phyloP scores from a whole-genome alignment of 2,113 vertebrate species.

The Nothoprocta pentlandii region DNA sequence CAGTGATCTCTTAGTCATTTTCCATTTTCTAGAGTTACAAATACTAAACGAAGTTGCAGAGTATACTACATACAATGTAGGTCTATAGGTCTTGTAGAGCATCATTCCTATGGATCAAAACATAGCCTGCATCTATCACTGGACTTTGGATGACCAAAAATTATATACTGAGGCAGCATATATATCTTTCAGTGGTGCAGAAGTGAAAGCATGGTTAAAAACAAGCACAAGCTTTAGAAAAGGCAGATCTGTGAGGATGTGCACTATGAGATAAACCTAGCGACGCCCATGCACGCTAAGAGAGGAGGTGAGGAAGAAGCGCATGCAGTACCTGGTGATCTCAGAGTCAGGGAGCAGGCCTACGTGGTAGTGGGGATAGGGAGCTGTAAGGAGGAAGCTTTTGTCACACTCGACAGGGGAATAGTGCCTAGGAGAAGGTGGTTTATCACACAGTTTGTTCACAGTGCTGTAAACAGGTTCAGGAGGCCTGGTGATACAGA shows the following conservation, averaged over 20 bases:
- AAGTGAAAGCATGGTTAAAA: constrained; percentile 66
- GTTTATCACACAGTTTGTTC: constrained; percentile 98
- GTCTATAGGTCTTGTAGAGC: constrained; percentile 1
- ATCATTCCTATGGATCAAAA: constrained; percentile 60
- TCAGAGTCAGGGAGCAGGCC: constrained; percentile 95
- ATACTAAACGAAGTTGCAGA: background rate
- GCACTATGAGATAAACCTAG: constrained; percentile 47
- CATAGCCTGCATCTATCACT: constrained; percentile 28
- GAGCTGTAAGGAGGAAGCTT: constrained; percentile 93
- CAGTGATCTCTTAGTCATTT: background rate
- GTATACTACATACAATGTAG: background rate
- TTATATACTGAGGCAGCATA: background rate
- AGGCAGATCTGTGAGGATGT: constrained; percentile 2
- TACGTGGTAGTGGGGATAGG: constrained; percentile 94
- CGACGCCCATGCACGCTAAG: constrained; percentile 58
- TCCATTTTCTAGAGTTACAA: background rate
- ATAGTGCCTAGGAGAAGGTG: constrained; percentile 94
- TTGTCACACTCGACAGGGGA: constrained; percentile 95
- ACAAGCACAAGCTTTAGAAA: constrained; percentile 53
- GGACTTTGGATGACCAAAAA: constrained; percentile 66
- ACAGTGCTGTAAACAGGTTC: constrained; percentile 99
- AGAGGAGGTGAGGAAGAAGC: constrained; percentile 77
- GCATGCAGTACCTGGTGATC: constrained; percentile 92
- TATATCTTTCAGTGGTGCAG: background rate
- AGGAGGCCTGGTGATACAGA: constrained; percentile 89